These are phyloP conservation scores for Zaprionus tsacasi DNA, from an alignment of 1,140 invertebrate species.

Conservation along the genomic window DNA sequence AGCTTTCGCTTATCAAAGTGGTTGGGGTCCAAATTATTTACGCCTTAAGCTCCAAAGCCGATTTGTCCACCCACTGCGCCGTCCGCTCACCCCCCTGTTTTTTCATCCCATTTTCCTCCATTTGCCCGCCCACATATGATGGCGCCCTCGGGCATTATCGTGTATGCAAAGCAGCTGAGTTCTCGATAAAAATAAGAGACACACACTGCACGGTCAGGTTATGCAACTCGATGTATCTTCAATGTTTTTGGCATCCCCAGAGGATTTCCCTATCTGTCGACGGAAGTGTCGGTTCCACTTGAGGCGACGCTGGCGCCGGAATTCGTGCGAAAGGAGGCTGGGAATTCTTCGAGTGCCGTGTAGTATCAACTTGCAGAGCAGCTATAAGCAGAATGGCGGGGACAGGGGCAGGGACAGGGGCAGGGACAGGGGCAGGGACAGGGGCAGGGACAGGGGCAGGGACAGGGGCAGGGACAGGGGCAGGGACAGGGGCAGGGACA, in stretches of 20 bases:
- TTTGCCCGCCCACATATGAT: slow-evolving; percentile 21
- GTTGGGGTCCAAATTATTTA: slow-evolving; percentile 75
- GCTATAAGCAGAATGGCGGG: background rate
- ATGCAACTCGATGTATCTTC: slow-evolving; percentile 1
- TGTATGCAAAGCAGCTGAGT: slow-evolving; percentile 24
- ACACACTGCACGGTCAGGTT: slow-evolving; percentile 19
- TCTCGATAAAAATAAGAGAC: slow-evolving; percentile 4
- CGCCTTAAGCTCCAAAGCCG: slow-evolving; percentile 76
- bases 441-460: too few species aligned
- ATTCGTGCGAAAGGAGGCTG: slow-evolving; percentile 67
- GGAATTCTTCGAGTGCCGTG: slow-evolving; percentile 13
- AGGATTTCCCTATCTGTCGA: slow-evolving; percentile 25
- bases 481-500: background rate
- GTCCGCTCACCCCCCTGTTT: background rate
- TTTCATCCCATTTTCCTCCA: background rate
- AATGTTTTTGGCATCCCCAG: slow-evolving; percentile 3
- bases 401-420: background rate
- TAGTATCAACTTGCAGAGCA: slow-evolving; percentile 45
- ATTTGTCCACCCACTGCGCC: slow-evolving; percentile 54
- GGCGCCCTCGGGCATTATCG: background rate
- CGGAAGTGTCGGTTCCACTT: slow-evolving; percentile 65
- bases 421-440: slow-evolving; percentile 6
- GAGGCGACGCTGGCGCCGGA: slow-evolving; percentile 63
- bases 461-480: background rate
- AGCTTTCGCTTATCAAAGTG: slow-evolving; percentile 70